Percentiles rank a stretch among this genome's conserved stretches.
Conservation (phyloP, 2,113 vertebrate genomes). For the Entelurus aequoreus region DNA sequence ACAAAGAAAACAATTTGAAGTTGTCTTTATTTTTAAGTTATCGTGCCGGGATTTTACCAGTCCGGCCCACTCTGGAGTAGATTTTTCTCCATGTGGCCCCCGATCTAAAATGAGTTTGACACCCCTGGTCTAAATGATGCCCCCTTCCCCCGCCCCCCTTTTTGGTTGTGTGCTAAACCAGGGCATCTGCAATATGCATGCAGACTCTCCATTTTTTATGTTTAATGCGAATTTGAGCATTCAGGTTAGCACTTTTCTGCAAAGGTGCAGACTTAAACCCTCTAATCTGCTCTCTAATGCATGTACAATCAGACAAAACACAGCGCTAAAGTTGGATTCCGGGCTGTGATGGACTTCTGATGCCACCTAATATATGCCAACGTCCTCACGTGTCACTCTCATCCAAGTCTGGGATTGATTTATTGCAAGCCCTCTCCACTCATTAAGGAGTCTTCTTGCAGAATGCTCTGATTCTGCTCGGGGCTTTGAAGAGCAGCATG, state of each 20-base stretch:
- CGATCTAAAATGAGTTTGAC: no score
- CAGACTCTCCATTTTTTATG: background rate
- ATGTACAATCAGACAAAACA: background rate
- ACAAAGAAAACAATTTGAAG: no score
- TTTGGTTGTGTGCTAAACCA: background rate
- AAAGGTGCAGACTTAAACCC: background rate
- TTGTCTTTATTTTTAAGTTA: no score
- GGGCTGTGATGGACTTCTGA: constrained; percentile 32
- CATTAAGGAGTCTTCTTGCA: no score
- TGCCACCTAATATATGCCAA: constrained; percentile 38
- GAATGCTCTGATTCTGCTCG: no score
- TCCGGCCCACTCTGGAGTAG: no score
- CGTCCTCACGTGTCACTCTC: constrained; percentile 36
- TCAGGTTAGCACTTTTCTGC: no score
- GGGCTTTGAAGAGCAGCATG: no score
- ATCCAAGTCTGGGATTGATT: constrained; percentile 39
- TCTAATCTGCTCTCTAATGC: background rate
- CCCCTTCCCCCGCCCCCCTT: background rate
- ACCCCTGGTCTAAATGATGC: background rate
- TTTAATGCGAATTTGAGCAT: background rate
- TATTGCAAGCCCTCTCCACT: constrained; percentile 1
- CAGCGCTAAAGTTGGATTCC: constrained; percentile 19
- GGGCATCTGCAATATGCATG: background rate
- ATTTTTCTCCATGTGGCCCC: no score
- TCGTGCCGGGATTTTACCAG: no score